These are phyloP conservation scores for Phymanthus crucifer DNA, from an alignment of 92 coral and sea anemone genomes.

Conservation along the genomic window DNA sequence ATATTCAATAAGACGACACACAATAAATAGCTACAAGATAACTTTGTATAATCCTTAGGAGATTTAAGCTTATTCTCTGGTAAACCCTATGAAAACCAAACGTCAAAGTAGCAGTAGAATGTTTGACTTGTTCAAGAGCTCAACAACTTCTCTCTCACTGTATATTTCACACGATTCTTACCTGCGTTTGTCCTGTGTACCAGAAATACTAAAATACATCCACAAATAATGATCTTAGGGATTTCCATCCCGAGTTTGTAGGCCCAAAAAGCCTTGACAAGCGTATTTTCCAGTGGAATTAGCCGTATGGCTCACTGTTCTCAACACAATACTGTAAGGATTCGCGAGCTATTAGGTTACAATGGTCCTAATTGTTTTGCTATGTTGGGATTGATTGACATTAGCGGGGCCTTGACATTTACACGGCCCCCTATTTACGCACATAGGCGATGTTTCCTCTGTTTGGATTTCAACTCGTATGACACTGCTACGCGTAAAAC, in stretches of 20 bases:
- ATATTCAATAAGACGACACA: slow-evolving; percentile 16
- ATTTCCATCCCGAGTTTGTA: slow-evolving; percentile 26
- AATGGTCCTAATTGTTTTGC: slow-evolving; percentile 65
- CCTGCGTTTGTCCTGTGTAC: slow-evolving; percentile 39
- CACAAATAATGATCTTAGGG: slow-evolving; percentile 40
- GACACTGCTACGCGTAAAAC: slow-evolving; percentile 17
- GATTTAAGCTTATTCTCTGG: slow-evolving; percentile 11
- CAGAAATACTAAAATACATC: slow-evolving; percentile 35
- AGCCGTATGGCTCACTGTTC: slow-evolving; percentile 29
- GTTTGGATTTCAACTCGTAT: slow-evolving; percentile 21
- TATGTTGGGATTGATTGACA: slow-evolving; percentile 66
- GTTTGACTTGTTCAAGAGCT: slow-evolving; percentile 27
- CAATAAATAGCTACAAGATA: slow-evolving; percentile 22
- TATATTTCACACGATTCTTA: slow-evolving; percentile 21
- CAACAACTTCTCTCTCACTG: slow-evolving; percentile 17
- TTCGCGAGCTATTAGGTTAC: slow-evolving; percentile 66
- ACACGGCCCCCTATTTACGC: slow-evolving; percentile 44
- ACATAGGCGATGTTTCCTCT: neutral
- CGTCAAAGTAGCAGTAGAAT: slow-evolving; percentile 21
- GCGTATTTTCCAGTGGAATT: slow-evolving; percentile 5
- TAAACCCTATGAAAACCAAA: slow-evolving; percentile 37
- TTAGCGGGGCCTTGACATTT: slow-evolving; percentile 50
- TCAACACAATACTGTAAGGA: slow-evolving; percentile 38
- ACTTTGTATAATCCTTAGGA: slow-evolving; percentile 27
- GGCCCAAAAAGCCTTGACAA: slow-evolving; percentile 13